Evolutionary conservation across 1,140 invertebrate species (phyloP), one percentile per base, ranked within the genome.

Genomic region (Copidosoma floridanum): DNA sequence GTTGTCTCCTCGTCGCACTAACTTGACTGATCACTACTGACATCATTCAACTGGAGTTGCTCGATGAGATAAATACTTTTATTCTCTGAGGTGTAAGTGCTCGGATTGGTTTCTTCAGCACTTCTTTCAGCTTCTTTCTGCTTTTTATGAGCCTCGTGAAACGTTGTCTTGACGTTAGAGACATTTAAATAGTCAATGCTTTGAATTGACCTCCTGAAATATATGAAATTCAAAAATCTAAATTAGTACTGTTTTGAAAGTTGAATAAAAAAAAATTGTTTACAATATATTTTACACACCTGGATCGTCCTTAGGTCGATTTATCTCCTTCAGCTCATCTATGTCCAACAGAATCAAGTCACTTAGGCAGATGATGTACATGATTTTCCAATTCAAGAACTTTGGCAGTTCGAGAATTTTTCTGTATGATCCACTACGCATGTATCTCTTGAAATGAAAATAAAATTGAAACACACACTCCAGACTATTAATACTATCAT

Each of bases 361-460:
- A 46, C 83, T 83, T n/a, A 85, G 82, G 70, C 91, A 83, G 50
- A 84, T 75, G 74, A 98, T 98, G 12, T 79, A 75, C 50, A 87
- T 81, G 21, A 86, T 82, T 67, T 85, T 80, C 89, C 91, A 96
- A 11, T 76, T 73, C 4, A 97, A 71, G 77, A 90, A 82, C 14
- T 71, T 70, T 1, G 91, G 89, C 35, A 84, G 74, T 37, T 85
- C 82, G 2, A 92, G 60, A 27, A 96, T 75, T 70, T 86, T 87
- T 40, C 96, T 86, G 72, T 97, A 97, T 18, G 85, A 84, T 21
- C 95, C 94, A 29, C 84, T 84, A 43, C 96, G 76, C 2, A 85
- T 85, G 77, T 92, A 96, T 37, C 86, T 84, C 73, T 93, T 95
- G 68, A 69, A 85, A 82, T 67, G 40, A 27, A 51, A 47, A 51